Conservation (phyloP, 1,140 invertebrate species). For the Drosophila rhopaloa region DNA sequence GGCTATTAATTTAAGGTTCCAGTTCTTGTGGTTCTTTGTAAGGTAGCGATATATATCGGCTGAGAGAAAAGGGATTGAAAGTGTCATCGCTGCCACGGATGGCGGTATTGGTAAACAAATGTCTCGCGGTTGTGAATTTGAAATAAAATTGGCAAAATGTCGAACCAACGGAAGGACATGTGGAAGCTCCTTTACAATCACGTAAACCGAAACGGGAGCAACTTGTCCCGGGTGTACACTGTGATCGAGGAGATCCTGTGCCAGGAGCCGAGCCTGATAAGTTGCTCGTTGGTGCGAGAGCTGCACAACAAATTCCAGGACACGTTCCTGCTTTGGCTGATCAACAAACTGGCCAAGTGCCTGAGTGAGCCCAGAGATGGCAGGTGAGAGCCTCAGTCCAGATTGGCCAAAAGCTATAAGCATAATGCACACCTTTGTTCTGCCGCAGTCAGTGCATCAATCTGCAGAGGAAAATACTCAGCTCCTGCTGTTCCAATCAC, state of each 20-base stretch:
- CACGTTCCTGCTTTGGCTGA: conserved; percentile 68
- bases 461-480: conserved; percentile 67
- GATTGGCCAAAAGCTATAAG: too few relatives aligned
- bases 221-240: conserved; percentile 61
- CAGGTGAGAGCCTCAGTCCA: conserved; percentile 22
- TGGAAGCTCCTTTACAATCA: conserved; percentile 76
- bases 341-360: conserved; percentile 68
- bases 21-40: too few relatives aligned
- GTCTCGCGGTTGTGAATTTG: neutral
- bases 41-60: neutral
- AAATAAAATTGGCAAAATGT: conserved; percentile 46
- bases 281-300: conserved; percentile 59
- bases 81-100: neutral
- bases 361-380: conserved; percentile 34
- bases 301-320: conserved; percentile 67
- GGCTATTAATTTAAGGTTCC: neutral
- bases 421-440: neutral
- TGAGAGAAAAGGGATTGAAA: too few relatives aligned
- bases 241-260: conserved; percentile 78
- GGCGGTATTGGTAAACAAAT: conserved; percentile 4
- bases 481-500: conserved; percentile 70
- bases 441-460: conserved; percentile 48
- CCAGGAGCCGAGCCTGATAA: conserved; percentile 75
- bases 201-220: conserved; percentile 61
- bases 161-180: conserved; percentile 72